These are phyloP conservation scores for Mesocricetus auratus DNA, from an alignment of 2,113 vertebrate genomes.

Conservation along the genomic window DNA sequence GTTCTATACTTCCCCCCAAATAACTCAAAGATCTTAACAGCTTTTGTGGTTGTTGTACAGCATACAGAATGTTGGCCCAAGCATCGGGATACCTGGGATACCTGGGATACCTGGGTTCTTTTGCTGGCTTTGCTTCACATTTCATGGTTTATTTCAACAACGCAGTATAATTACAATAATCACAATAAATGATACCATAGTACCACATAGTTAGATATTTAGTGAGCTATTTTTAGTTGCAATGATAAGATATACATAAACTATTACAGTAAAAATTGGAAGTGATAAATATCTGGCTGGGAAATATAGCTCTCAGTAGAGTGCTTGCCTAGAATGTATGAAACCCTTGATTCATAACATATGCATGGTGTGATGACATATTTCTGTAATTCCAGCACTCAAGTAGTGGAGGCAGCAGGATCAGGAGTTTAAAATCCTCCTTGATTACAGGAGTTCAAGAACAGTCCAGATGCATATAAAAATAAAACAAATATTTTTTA, in stretches of 20 bases:
- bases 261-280: background rate
- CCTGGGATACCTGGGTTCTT: background rate
- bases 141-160: constrained; percentile 31
- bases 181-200: background rate
- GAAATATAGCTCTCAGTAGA: background rate
- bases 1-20: background rate
- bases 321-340: background rate
- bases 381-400: background rate
- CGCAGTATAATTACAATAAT: background rate
- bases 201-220: background rate
- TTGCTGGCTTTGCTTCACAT: background rate
- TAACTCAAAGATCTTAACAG: background rate
- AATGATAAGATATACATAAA: constrained; percentile 29
- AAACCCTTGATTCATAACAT: background rate
- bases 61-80: constrained; percentile 9
- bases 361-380: background rate
- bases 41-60: background rate
- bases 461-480: background rate
- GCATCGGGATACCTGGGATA: background rate
- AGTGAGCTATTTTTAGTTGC: constrained; percentile 20
- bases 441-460: background rate
- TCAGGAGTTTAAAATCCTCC: background rate
- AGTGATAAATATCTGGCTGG: background rate
- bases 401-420: background rate
- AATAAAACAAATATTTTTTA: background rate